Conservation (phyloP, 2,113 vertebrate genomes). For the Bungarus multicinctus region DNA sequence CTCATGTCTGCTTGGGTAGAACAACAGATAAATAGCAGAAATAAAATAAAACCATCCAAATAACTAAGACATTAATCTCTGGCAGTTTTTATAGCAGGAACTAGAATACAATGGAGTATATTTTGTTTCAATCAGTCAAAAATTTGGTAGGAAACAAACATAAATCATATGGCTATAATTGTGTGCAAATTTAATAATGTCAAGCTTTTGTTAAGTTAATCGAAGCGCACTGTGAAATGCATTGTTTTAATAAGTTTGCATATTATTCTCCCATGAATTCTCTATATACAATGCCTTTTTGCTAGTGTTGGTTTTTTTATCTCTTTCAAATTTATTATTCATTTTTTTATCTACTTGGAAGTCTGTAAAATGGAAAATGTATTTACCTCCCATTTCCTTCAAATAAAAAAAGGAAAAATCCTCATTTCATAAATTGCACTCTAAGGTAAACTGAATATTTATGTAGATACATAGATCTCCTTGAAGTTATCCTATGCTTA, state of each 20-base stretch:
- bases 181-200: slow-evolving; percentile 4
- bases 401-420: slow-evolving; percentile 5
- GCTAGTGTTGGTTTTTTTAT: slow-evolving; percentile 24
- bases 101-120: not conserved
- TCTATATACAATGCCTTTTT: slow-evolving; percentile 1
- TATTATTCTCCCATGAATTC: slow-evolving; percentile 5
- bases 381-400: slow-evolving; percentile 24
- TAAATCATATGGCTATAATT: not conserved
- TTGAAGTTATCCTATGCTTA: slow-evolving; percentile 27
- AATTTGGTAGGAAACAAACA: not conserved
- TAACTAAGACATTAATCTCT: slow-evolving; percentile 13
- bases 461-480: slow-evolving; percentile 23
- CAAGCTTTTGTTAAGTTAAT: slow-evolving; percentile 21
- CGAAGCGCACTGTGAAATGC: slow-evolving; percentile 12
- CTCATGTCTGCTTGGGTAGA: not conserved
- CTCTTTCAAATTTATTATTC: slow-evolving; percentile 15
- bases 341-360: slow-evolving; percentile 10
- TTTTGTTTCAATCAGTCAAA: not conserved
- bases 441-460: slow-evolving; percentile 27
- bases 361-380: slow-evolving; percentile 17
- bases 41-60: not conserved
- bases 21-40: not conserved
- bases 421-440: slow-evolving; percentile 22
- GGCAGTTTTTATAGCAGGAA: not conserved
- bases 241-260: slow-evolving; percentile 14